Conservation (phyloP, 2,888 invertebrate species). For the Temnothorax rugatulus region DNA sequence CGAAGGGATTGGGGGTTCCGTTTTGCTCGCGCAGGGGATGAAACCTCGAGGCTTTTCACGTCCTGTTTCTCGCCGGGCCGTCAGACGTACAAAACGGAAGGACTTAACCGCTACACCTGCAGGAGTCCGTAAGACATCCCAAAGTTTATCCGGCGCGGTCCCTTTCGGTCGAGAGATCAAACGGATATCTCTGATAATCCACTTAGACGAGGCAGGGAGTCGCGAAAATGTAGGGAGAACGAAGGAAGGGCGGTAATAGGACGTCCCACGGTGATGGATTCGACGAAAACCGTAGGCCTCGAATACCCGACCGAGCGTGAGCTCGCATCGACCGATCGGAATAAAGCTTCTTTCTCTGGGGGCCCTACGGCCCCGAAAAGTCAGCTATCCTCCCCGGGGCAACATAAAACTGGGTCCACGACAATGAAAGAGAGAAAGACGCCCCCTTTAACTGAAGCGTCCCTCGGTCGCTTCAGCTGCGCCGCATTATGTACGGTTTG, state of each 20-base stretch:
- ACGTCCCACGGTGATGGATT: constrained; percentile 73
- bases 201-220: constrained; percentile 72
- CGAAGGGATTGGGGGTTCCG: constrained; percentile 22
- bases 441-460: constrained; percentile 60
- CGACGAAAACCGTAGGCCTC: constrained; percentile 61
- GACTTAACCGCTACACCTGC: constrained; percentile 70
- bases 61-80: constrained; percentile 36
- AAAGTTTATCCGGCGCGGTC: constrained; percentile 69
- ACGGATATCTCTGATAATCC: constrained; percentile 80
- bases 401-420: constrained; percentile 59
- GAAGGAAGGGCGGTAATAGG: constrained; percentile 74
- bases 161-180: constrained; percentile 73
- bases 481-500: constrained; percentile 82
- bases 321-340: constrained; percentile 63
- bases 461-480: constrained; percentile 79
- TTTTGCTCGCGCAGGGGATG: constrained; percentile 17
- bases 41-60: constrained; percentile 55
- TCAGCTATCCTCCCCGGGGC: constrained; percentile 50
- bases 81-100: constrained; percentile 59
- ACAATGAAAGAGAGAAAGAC: constrained; percentile 63
- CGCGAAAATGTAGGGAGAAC: constrained; percentile 59
- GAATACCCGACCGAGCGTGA: constrained; percentile 65
- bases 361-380: constrained; percentile 62
- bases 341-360: constrained; percentile 49
- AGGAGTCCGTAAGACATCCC: constrained; percentile 59